Conservation (phyloP, 2,113 vertebrate species). For the Bothrops jararaca region DNA sequence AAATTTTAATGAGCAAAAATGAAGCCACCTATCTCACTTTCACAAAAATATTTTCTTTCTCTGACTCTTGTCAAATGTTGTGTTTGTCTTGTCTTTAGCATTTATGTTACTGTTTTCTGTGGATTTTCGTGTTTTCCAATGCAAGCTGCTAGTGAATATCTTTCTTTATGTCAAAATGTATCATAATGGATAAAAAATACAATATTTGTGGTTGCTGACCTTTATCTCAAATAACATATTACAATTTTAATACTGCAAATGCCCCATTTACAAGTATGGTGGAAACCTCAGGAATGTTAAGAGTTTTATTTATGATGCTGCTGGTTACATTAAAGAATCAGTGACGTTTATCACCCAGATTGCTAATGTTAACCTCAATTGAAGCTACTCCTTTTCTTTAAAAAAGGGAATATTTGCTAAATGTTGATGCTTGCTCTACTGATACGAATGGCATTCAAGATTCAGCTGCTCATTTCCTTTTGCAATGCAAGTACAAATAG, state of each 20-base stretch:
- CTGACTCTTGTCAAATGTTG: neutral
- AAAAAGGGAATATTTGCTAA: neutral
- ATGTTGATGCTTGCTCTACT: neutral
- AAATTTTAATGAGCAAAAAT: neutral
- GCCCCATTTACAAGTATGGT: neutral
- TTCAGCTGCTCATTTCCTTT: neutral
- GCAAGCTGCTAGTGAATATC: neutral
- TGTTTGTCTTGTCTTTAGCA: neutral
- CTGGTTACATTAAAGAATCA: neutral
- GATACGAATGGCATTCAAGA: neutral
- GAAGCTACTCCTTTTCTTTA: neutral
- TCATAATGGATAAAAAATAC: neutral
- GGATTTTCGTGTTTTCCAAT: neutral
- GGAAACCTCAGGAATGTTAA: neutral
- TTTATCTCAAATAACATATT: neutral
- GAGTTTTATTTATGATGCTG: neutral
- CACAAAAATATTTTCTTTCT: neutral
- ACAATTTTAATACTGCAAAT: neutral
- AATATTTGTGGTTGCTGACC: neutral
- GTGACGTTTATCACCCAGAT: neutral
- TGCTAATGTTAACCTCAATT: neutral
- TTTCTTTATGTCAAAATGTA: neutral
- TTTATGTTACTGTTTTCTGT: neutral
- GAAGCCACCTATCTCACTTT: neutral
- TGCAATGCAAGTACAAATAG: neutral